Base-by-base conservation (phyloP, 2,888 invertebrate genomes). In the Branchellion lobata region DNA sequence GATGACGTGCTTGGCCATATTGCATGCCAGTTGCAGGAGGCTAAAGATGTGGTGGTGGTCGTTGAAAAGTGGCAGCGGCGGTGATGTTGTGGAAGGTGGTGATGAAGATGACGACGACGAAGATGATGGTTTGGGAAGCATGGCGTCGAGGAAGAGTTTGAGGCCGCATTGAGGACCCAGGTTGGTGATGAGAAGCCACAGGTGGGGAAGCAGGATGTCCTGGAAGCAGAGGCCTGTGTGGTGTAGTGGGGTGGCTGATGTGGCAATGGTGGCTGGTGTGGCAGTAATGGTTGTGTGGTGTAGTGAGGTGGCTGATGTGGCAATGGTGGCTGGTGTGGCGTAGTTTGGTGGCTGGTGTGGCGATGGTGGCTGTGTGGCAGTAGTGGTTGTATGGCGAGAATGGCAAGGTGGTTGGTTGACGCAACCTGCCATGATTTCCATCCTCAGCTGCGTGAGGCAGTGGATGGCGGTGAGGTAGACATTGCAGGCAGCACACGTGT, bases 1-100 rank as follows among this genome's bases (percentile, higher is more conserved):
- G 95, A 96, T 96, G 79, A 98, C 93, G 88, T 97, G 96, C 24
- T 94, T 93, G 91, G 96, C 95, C 85, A 95, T 94, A 86, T 97
- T 96, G 82, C 93, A 92, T 88, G 97, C 96, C 0, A 98, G 89
- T 86, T 94, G 93, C 68, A 98, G 89, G 91, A 97, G 93, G 85
- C 94, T 93, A 85, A 96, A 94, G 89, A 96, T 57, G 24, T 57
- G 95, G 0, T 95, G 94, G 78, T 94, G 92, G 0, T 92, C 90
- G 33, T 92, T 91, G 80, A 85, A 84, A 86, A 93, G 92, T 5
- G 40, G 8, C 40, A 40, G 14, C 5, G 40, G 14, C 40, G 40
- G 40, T 96, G 88, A 83, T 14, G 40, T 40, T 40, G 40, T 8
- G 5, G 40, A 40, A 8, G 40, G 14, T 40, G 40, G 8, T 14